A percentile compares a stretch with the other conserved stretches of the same genome.
phyloP scores from a whole-genome alignment of 2,888 invertebrate genomes.

The Rhamnusium bicolor region DNA sequence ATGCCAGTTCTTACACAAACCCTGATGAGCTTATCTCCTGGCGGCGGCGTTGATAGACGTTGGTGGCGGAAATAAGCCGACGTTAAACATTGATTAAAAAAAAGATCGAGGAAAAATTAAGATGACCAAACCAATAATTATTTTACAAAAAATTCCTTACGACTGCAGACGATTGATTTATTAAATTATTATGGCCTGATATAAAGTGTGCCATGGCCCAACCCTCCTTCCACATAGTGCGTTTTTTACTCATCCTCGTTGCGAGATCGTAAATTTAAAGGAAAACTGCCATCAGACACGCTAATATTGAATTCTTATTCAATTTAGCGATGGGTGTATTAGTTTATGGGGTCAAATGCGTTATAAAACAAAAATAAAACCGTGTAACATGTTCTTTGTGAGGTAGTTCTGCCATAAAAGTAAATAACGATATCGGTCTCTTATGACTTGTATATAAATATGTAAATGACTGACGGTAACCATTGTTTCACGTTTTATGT shows the following conservation, averaged over 20 bases:
- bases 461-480: background rate
- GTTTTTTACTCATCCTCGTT: slow-evolving; percentile 42
- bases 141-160: background rate
- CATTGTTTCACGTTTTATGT: background rate
- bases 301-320: slow-evolving; percentile 49
- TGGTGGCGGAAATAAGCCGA: no score
- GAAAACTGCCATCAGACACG: slow-evolving; percentile 47
- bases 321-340: slow-evolving; percentile 50
- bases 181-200: background rate
- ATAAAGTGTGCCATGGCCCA: slow-evolving; percentile 12
- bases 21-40: no score
- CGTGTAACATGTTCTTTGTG: slow-evolving; percentile 6
- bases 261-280: slow-evolving; percentile 41
- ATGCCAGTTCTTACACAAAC: no score
- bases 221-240: slow-evolving; percentile 8
- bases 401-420: slow-evolving; percentile 10
- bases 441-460: background rate
- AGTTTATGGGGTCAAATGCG: slow-evolving; percentile 44
- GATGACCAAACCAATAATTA: background rate
- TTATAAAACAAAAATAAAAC: slow-evolving; percentile 26
- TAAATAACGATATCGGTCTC: background rate
- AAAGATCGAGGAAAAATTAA: background rate
- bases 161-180: background rate
- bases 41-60: no score
- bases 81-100: no score